Evolutionary conservation across 30 jellyfish, hydroid and myxozoan species (phyloP).

Genomic region (Chrysaora quinquecirrha): DNA sequence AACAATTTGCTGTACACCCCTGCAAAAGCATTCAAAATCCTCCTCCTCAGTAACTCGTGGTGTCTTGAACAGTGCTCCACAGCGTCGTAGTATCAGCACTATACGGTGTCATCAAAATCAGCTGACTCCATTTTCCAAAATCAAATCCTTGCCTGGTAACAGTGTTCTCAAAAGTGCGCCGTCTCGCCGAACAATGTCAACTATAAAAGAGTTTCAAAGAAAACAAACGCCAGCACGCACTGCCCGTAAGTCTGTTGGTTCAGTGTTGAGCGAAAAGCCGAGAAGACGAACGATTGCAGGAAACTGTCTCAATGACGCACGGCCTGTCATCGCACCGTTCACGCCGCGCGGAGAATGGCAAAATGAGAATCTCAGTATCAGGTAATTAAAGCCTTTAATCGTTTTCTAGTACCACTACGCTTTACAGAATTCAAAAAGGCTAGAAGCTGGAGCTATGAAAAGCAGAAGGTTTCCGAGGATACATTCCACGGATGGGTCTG

Average conservation of each 20-base stretch:
- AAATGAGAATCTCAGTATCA: conserved; percentile 47
- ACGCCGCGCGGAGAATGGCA: conserved; percentile 77
- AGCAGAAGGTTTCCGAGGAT: too few species aligned
- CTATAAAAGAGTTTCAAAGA: not conserved
- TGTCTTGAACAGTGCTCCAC: conserved; percentile 5
- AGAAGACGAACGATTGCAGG: not conserved
- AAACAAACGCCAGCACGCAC: not conserved
- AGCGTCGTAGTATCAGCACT: not conserved
- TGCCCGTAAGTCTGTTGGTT: not conserved
- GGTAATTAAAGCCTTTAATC: conserved; percentile 36
- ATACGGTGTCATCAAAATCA: not conserved
- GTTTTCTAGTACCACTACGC: too few species aligned
- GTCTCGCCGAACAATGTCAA: conserved; percentile 6
- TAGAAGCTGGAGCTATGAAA: too few species aligned
- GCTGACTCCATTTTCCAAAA: conserved; percentile 10
- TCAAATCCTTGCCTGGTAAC: conserved; percentile 21
- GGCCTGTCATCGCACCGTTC: conserved; percentile 40
- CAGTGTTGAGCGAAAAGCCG: not conserved
- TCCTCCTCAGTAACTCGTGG: not conserved
- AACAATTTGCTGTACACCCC: not conserved
- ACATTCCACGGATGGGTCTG: too few species aligned
- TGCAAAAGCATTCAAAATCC: not conserved
- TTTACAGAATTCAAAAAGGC: too few species aligned
- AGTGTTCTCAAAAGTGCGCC: conserved; percentile 60
- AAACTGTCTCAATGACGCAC: not conserved